Evolutionary conservation across 2,113 vertebrate genomes (phyloP).

Genomic region (Climacteris rufus): DNA sequence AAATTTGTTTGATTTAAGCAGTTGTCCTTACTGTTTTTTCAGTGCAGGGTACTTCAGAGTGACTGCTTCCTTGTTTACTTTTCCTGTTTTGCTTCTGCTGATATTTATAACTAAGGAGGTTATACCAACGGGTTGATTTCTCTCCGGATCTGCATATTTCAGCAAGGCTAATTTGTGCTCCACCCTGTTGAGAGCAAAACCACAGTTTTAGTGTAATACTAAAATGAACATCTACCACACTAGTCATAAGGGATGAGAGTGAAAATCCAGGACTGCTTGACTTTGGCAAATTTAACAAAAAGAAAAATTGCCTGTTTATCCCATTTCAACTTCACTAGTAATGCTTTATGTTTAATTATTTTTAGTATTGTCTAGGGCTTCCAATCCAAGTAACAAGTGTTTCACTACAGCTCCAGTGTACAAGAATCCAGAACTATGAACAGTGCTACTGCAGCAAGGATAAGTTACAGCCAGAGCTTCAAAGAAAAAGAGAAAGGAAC

Average conservation of each 20-base stretch:
- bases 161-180: conserved; percentile 93
- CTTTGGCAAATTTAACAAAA: background rate
- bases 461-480: conserved; percentile 40
- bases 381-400: background rate
- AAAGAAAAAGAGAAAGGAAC: conserved; percentile 39
- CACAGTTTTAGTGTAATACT: background rate
- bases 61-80: conserved; percentile 56
- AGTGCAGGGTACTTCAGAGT: conserved; percentile 24
- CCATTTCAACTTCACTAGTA: background rate
- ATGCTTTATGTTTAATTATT: background rate
- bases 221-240: background rate
- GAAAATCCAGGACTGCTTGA: background rate
- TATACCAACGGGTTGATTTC: conserved; percentile 87
- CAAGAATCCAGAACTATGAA: background rate
- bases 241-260: background rate
- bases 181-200: conserved; percentile 74
- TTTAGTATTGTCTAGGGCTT: background rate
- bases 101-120: conserved; percentile 86
- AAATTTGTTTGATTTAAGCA: background rate
- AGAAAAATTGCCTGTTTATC: background rate
- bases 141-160: conserved; percentile 84
- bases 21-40: conserved; percentile 66
- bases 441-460: conserved; percentile 9
- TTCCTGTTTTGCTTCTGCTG: conserved; percentile 76
- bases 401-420: background rate